Base-by-base conservation (phyloP, 1,140 invertebrate species). In the Drosophila sechellia region DNA sequence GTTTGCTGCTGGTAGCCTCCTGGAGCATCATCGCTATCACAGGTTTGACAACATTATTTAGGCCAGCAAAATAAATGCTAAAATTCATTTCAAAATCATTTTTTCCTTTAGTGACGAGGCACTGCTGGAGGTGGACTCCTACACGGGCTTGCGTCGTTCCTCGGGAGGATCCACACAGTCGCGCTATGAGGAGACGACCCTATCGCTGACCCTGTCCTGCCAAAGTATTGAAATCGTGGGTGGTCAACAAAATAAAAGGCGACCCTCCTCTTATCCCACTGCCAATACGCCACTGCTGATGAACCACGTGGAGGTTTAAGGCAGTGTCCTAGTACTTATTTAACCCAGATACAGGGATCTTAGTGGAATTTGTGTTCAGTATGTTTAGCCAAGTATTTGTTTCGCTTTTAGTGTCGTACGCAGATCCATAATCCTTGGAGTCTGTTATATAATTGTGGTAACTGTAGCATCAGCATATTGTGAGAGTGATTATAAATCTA, bases 1-100 rank as follows among this genome's bases (percentile, higher is more conserved):
- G 45, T 97, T 97, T 79, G 96, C 96, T 1, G 95, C 95, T 34
- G 95, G 95, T 2, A 95, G 95, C 79, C 93, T 95, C 42, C 87
- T 95, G 56, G 94, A 95, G 85, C 94, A 94, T 57, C 93, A 94
- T 76, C 94, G 94, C n/a, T 94, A 94, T 72, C 91, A 92, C 61
- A 93, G 93, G 79, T 93, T 50, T 91, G 37, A 35, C 11, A 45
- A 4, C 2, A 22, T 22, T 22, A 2, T 1, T 12, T 10, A 10
- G 5, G 11, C 4, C 4, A 0, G 13, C 11, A 1, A 3, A 43
- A 11, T 3, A 4, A 20, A 27, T 8, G 12, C 0, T 11, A 11
- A 17, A 31, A 31, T 31, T n/a, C 2, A 2, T 8, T n/a, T n/a
- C 8, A 17, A 31, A 31, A 48, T n/a, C 2, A 2, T 8, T n/a